Percentiles rank a stretch among this genome's conserved stretches.
Evolutionary conservation across 2,113 vertebrate species (phyloP).

Genomic region (Tonatia bakeri): DNA sequence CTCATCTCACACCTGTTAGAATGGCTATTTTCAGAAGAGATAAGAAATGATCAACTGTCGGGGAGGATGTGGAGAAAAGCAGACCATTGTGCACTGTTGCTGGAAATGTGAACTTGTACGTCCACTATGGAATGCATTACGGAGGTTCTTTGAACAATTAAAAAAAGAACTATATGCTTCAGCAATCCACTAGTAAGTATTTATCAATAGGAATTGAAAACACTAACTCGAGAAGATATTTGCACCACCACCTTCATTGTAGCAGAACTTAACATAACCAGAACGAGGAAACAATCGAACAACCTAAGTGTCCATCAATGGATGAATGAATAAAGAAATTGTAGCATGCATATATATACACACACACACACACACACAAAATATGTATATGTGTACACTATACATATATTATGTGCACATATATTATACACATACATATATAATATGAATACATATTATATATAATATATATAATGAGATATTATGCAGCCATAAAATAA

Average conservation of each 20-base stretch:
- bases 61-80: neutral
- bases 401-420: too few species aligned
- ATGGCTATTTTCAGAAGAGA: neutral
- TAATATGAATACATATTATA: too few species aligned
- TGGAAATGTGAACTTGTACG: neutral
- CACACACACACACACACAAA: too few species aligned
- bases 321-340: neutral
- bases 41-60: neutral
- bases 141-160: neutral
- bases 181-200: neutral
- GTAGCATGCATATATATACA: too few species aligned
- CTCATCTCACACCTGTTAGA: too few species aligned
- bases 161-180: neutral
- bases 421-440: too few species aligned
- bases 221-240: too few species aligned
- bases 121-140: neutral
- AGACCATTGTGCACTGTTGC: neutral
- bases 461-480: neutral
- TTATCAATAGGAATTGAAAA: neutral
- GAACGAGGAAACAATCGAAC: neutral
- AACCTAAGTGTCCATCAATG: neutral
- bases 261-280: neutral
- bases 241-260: neutral
- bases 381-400: too few species aligned
- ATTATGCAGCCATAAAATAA: neutral